Conservation (phyloP, 2,888 invertebrate genomes). For the Heliconius aoede region DNA sequence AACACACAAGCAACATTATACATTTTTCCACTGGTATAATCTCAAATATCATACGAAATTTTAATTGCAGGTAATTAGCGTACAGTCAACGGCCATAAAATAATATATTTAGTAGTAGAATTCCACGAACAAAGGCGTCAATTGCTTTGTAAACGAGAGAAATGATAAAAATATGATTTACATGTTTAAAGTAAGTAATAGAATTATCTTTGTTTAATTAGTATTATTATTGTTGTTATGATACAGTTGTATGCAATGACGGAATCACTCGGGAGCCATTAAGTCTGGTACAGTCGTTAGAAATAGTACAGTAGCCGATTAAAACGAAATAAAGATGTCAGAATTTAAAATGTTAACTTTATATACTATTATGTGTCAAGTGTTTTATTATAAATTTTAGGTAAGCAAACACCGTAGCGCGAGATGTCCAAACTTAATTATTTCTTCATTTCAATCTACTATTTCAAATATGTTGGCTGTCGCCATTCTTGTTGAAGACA, state of each 20-base stretch:
- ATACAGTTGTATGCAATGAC: too few species aligned
- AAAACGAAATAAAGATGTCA: not conserved
- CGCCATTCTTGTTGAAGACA: too few species aligned
- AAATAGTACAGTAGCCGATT: not conserved
- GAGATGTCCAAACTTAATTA: too few species aligned
- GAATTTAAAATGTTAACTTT: not conserved
- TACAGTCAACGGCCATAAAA: constrained; percentile 12
- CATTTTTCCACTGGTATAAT: not conserved
- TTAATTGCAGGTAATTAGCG: not conserved
- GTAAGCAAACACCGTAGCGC: too few species aligned
- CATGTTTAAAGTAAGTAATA: not conserved
- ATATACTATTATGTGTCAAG: too few species aligned
- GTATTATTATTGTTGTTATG: not conserved
- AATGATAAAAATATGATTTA: constrained; percentile 28
- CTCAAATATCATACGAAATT: not conserved
- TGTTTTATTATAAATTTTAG: too few species aligned
- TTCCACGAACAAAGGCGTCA: constrained; percentile 25
- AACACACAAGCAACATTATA: not conserved
- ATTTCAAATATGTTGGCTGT: too few species aligned
- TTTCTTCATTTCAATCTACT: not conserved
- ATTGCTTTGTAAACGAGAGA: constrained; percentile 14
- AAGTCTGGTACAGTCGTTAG: constrained; percentile 24
- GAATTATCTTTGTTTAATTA: constrained; percentile 6
- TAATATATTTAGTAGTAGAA: constrained; percentile 8
- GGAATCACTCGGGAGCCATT: constrained; percentile 22